Evolutionary conservation across 2,113 vertebrate species (phyloP).

Genomic region (Natator depressus): DNA sequence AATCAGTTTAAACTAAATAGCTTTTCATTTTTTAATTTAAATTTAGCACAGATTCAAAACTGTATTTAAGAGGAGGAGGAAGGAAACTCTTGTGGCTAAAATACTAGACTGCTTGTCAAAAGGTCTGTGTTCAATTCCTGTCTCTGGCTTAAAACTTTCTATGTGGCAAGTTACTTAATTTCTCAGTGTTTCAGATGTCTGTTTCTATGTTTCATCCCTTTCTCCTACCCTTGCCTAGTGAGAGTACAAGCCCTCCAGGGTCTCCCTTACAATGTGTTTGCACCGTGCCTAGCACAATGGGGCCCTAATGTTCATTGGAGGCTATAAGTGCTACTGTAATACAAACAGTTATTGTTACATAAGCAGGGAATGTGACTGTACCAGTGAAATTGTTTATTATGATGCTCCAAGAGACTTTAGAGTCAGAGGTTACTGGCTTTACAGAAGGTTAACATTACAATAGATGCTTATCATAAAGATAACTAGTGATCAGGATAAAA

Average conservation of each 20-base stretch:
- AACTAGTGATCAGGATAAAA: background rate
- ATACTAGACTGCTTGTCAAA: background rate
- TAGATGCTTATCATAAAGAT: background rate
- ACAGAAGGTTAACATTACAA: background rate
- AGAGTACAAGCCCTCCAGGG: background rate
- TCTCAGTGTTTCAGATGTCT: background rate
- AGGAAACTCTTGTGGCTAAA: background rate
- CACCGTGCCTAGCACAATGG: background rate
- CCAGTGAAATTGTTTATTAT: background rate
- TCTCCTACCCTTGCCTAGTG: background rate
- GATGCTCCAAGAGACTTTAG: background rate
- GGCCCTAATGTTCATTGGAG: background rate
- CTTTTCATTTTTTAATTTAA: background rate
- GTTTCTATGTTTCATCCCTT: background rate
- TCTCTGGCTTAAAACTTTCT: rapidly evolving
- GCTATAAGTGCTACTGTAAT: background rate
- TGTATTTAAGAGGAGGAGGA: background rate
- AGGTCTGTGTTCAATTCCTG: background rate
- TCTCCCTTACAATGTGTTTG: background rate
- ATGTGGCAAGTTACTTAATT: background rate
- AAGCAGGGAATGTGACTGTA: background rate
- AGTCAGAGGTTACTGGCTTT: background rate
- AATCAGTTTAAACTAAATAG: background rate
- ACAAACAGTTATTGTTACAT: background rate
- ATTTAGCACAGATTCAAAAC: rapidly evolving